Base-by-base conservation (phyloP, 2,797 vertebrate genomes). In the Pyrocephalus nanus region DNA sequence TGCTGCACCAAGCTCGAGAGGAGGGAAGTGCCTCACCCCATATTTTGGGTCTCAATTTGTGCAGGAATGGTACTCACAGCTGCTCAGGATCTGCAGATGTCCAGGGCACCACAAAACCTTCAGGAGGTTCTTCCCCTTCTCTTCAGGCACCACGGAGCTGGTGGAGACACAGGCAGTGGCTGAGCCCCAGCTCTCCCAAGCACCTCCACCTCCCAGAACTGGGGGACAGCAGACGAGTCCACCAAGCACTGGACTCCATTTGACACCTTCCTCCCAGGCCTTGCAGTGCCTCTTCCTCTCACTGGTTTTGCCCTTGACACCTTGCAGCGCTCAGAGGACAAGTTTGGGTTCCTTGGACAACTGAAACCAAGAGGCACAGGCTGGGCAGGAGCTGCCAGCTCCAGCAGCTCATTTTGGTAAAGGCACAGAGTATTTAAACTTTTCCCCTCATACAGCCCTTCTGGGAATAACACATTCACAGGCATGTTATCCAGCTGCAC, bases 401-500 rank as follows among this genome's bases (percentile, higher is more conserved):
- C 47, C 4, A 0, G 42, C 14, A 6, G 69, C n/a, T 47, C 43
- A 19, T 42, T 69, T 74, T 62, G 50, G 30, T 40, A 74, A 62
- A 18, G 29, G 34, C 6, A 23, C 1, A 29, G 27, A 51, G 50
- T 16, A 64, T 47, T 64, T 42, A 65, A 53, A 76, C 32, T 5
- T 43, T n/a, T n/a, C 23, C 60, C 20, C 36, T 58, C 51, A 38
- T 40, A 70, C 16, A 18, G 23, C 9, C 6, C 25, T 30, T 45
- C 13, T 15, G 19, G 16, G n/a, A 81, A 42, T 21, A 42, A 40
- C 0, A 12, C 40, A 38, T 67, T 45, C 75, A 61, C 27, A 57
- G 38, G 3, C 17, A 34, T 0, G 2, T 25, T 42, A 36, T 20
- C 38, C 30, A 40, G 15, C 36, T 9, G 5, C 4, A 2, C 53